Evolutionary conservation across 2,888 invertebrate species (phyloP).

Genomic region (Hirtodrosophila confusa): DNA sequence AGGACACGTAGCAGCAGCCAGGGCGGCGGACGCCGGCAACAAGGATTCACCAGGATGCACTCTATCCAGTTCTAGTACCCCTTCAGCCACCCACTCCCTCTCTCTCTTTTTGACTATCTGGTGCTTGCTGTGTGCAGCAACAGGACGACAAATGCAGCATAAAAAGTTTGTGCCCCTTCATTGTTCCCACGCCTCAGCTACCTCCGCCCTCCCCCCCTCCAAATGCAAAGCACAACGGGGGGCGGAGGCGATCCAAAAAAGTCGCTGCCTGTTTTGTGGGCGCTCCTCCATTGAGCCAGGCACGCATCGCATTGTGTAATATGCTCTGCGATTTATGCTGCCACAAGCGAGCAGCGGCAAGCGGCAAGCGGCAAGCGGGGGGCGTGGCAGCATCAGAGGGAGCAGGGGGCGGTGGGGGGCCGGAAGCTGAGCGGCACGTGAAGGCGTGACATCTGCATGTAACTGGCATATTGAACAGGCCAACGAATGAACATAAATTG

Average conservation of each 20-base stretch:
- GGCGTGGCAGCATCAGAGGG: background rate
- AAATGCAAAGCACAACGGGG: constrained; percentile 55
- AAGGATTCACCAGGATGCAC: constrained; percentile 63
- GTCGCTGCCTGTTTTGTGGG: constrained; percentile 33
- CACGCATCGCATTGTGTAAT: constrained; percentile 77
- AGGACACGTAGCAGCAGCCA: constrained; percentile 65
- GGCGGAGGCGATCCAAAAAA: constrained; percentile 37
- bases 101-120: constrained; percentile 9
- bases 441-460: constrained; percentile 65
- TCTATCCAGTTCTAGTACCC: constrained; percentile 43
- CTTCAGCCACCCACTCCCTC: background rate
- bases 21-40: constrained; percentile 10
- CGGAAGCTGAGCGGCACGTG: constrained; percentile 36
- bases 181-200: constrained; percentile 6
- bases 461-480: constrained; percentile 70
- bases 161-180: constrained; percentile 57
- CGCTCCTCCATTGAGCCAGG: constrained; percentile 55
- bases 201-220: background rate
- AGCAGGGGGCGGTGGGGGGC: background rate
- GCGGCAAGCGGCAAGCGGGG: background rate
- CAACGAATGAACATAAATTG: constrained; percentile 71
- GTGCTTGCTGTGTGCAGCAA: constrained; percentile 53
- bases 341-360: constrained; percentile 31
- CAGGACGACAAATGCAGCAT: constrained; percentile 74
- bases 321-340: constrained; percentile 79